phyloP scores from a whole-genome alignment of 2,888 invertebrate genomes.

The Nycteola revayana region DNA sequence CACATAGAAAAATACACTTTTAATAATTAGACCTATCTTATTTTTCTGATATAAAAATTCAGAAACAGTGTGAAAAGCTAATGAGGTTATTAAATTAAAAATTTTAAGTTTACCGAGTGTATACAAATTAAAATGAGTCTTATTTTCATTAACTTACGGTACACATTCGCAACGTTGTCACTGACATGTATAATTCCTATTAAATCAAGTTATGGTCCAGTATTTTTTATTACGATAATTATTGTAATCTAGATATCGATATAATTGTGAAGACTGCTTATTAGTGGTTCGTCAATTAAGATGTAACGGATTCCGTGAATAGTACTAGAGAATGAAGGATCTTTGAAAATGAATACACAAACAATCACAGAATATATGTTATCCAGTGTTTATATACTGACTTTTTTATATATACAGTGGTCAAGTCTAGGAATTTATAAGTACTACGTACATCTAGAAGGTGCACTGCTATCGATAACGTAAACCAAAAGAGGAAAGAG shows the following conservation, averaged over 20 bases:
- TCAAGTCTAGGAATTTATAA: too few relatives aligned
- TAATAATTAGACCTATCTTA: too few relatives aligned
- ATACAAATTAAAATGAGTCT: constrained; percentile 5
- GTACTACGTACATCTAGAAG: too few relatives aligned
- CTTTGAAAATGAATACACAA: constrained; percentile 2
- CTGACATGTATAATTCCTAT: constrained; percentile 62
- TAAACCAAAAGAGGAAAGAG: too few relatives aligned
- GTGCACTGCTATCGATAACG: too few relatives aligned
- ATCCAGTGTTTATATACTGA: too few relatives aligned
- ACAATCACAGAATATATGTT: background rate
- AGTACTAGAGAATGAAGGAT: constrained; percentile 21
- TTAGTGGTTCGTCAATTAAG: constrained; percentile 76
- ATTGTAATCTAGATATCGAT: constrained; percentile 52
- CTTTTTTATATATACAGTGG: too few relatives aligned
- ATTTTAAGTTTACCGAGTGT: background rate
- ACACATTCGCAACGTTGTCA: constrained; percentile 34
- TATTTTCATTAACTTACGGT: constrained; percentile 21
- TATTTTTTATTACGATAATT: constrained; percentile 69
- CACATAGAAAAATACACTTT: constrained; percentile 6
- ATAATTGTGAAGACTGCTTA: constrained; percentile 74
- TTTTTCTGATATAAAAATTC: too few relatives aligned
- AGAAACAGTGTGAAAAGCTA: background rate
- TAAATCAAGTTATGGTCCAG: constrained; percentile 76
- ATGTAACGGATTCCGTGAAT: constrained; percentile 39
- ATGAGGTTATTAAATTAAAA: background rate